Conservation (phyloP, 2,888 invertebrate genomes). For the Lacanobia wlatinum region DNA sequence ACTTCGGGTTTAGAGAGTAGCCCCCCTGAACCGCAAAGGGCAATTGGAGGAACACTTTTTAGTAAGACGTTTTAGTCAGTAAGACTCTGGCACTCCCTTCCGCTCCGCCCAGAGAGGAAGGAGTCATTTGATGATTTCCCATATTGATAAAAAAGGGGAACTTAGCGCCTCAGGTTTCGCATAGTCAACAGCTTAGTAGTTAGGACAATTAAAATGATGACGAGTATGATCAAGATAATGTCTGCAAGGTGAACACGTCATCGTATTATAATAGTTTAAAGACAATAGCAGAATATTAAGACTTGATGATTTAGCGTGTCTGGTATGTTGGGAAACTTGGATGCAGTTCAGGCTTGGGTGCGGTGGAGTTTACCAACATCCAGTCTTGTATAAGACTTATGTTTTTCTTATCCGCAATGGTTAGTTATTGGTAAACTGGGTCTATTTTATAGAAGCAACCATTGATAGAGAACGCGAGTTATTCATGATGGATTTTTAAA, state of each 20-base stretch:
- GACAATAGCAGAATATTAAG: conserved; percentile 11
- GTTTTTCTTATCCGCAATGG: not conserved
- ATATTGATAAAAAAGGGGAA: not conserved
- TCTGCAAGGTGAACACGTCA: conserved; percentile 47
- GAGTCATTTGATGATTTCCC: too few relatives aligned
- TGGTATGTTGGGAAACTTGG: not conserved
- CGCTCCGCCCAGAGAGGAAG: too few relatives aligned
- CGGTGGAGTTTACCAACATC: too few relatives aligned
- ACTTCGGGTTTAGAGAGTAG: too few relatives aligned
- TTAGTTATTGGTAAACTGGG: not conserved
- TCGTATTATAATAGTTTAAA: conserved; percentile 22
- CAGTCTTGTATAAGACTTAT: not conserved
- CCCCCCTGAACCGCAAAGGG: too few relatives aligned
- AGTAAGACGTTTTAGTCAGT: too few relatives aligned
- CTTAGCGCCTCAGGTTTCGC: conserved; percentile 9
- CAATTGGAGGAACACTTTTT: too few relatives aligned
- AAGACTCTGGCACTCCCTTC: too few relatives aligned
- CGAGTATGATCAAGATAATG: conserved; percentile 28
- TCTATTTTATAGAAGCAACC: too few relatives aligned
- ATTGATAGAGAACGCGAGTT: too few relatives aligned
- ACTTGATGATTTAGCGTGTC: not conserved
- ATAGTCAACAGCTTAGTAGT: conserved; percentile 18
- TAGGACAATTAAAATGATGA: conserved; percentile 36
- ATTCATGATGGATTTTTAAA: too few relatives aligned
- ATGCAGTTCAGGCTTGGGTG: too few relatives aligned